Percentiles rank a stretch among this genome's conserved stretches.
Evolutionary conservation across 2,888 invertebrate genomes (phyloP).

Genomic region (Tubiluchus corallicola): DNA sequence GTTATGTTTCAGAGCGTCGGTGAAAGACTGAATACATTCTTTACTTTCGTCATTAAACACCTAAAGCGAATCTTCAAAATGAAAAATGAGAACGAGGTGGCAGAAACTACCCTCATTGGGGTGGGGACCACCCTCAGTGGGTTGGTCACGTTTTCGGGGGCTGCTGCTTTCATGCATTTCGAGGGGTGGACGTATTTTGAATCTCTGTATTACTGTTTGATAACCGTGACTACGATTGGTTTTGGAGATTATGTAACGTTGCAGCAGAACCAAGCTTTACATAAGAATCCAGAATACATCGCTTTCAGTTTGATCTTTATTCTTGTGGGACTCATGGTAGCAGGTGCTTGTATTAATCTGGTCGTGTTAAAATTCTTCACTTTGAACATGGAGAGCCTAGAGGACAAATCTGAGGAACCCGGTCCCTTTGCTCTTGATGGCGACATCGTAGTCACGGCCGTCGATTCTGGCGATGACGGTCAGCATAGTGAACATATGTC

Average conservation of each 20-base stretch:
- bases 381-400: slow-evolving; percentile 82
- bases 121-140: slow-evolving; percentile 77
- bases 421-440: slow-evolving; percentile 87
- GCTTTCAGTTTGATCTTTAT: slow-evolving; percentile 92
- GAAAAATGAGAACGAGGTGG: slow-evolving; percentile 5
- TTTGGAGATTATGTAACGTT: slow-evolving; percentile 99
- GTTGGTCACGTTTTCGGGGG: slow-evolving; percentile 81
- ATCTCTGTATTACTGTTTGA: slow-evolving; percentile 72
- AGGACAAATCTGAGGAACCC: slow-evolving; percentile 77
- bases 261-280: slow-evolving; percentile 81
- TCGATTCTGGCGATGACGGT: slow-evolving; percentile 41
- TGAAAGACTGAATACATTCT: slow-evolving; percentile 10
- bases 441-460: slow-evolving; percentile 53
- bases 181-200: slow-evolving; percentile 86
- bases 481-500: slow-evolving; percentile 33
- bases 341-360: slow-evolving; percentile 92
- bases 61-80: slow-evolving; percentile 6
- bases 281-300: slow-evolving; percentile 87
- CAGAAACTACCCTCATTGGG: neutral
- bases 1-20: slow-evolving; percentile 11
- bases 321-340: slow-evolving; percentile 88
- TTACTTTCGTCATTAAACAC: slow-evolving; percentile 12
- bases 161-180: slow-evolving; percentile 78
- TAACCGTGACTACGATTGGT: slow-evolving; percentile 88
- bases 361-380: slow-evolving; percentile 92